Evolutionary conservation across 1,140 invertebrate genomes (phyloP).

Genomic region (Papilio helenus): DNA sequence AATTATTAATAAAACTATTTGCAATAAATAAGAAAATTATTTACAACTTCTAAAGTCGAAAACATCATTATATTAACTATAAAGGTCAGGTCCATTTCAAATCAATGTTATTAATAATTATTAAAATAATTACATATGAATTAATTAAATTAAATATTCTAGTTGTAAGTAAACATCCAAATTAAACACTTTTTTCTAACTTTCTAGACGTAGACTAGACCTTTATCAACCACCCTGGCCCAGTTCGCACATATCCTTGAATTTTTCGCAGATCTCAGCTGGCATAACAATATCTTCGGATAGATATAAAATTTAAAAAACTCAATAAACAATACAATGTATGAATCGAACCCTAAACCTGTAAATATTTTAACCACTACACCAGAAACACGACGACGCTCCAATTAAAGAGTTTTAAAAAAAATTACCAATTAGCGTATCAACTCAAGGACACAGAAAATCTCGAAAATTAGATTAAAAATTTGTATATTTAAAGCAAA

Average conservation of each 20-base stretch:
- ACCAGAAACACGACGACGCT: background rate
- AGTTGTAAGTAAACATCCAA: no score
- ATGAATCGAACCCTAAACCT: background rate
- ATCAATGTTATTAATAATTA: background rate
- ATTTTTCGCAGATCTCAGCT: no score
- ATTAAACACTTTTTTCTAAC: no score
- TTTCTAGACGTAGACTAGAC: no score
- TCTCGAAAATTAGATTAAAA: conserved; percentile 17
- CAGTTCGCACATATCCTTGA: no score
- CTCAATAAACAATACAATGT: background rate
- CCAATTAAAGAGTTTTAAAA: background rate
- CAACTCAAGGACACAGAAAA: background rate
- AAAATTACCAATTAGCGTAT: conserved; percentile 17
- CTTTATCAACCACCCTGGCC: no score
- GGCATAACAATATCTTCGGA: background rate
- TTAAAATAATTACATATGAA: background rate
- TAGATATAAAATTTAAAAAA: background rate
- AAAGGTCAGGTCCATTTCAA: conserved; percentile 5
- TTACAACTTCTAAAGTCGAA: background rate
- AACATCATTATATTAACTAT: background rate
- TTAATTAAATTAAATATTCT: no score
- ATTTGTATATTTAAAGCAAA: conserved; percentile 14
- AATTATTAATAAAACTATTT: conserved; percentile 8
- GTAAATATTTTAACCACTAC: background rate
- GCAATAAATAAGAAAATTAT: conserved; percentile 19